Evolutionary conservation across 1,140 invertebrate species (phyloP), one percentile per base, ranked within the genome.

Genomic region (Belonocnema kinseyi): DNA sequence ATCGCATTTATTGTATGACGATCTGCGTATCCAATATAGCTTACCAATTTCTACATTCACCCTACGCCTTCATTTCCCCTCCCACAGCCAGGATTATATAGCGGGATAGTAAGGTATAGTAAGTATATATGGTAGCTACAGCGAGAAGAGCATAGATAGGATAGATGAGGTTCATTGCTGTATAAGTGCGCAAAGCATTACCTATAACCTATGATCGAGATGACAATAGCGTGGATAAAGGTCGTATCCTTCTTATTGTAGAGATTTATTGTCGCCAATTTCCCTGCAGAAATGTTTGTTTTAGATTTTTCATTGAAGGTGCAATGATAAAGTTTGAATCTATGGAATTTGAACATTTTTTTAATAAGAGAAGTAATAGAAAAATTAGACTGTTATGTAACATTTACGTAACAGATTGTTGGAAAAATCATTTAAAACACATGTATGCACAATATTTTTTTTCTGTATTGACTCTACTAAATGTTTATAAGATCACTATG

Each of bases 1-100:
- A 88, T 88, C 85, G 85, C 87, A 88, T 88, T 88, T 88, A 88
- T 88, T 87, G 87, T 88, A 88, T 85, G 86, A 84, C 86, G 87
- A 82, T 80, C 85, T 80, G 83, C 73, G 76, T 78, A 75, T 74
- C 75, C 74, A 73, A 73, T 56, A 52, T 73, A 66, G 72, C 77
- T 73, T 40, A 66, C 56, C 76, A 74, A 56, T 53, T 50, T 52
- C 33, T 78, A 50, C 73, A 78, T 73, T 80, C 80, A 85, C 56
- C 79, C 76, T 75, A 77, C 75, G 19, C 56, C 40, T 26, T 56
- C 56, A 40, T 54, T 75, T 53, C 52, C 76, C 46, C 66, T 11
- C 17, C 78, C 76, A 51, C 73, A 73, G 56, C 50, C 16, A 26
- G 7, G 53, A 19, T n/a, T 46, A 46, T 46, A 46, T 46, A 46